A percentile compares a stretch with the other conserved stretches of the same genome.
Evolutionary conservation across 2,888 invertebrate species (phyloP).

Genomic region (Phengaris alcon): DNA sequence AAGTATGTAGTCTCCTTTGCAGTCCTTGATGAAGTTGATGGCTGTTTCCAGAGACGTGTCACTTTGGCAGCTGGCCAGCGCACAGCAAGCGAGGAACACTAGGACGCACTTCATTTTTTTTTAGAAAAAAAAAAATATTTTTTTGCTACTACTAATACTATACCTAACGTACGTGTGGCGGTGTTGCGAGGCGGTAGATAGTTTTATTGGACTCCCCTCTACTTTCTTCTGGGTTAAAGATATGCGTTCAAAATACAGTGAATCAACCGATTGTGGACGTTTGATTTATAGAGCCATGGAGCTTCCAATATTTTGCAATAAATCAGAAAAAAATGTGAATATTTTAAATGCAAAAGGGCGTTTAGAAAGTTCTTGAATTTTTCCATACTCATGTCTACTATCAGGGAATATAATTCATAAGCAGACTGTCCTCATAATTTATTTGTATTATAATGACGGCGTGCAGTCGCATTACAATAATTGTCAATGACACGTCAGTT

Average conservation of each 20-base stretch:
- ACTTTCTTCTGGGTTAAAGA: slow-evolving; percentile 64
- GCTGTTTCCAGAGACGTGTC: slow-evolving; percentile 81
- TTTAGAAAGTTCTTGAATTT: too few relatives aligned
- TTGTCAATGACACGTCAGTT: too few relatives aligned
- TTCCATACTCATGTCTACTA: too few relatives aligned
- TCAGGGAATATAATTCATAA: too few relatives aligned
- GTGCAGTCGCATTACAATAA: too few relatives aligned
- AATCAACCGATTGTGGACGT: slow-evolving; percentile 35
- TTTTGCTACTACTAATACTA: slow-evolving; percentile 56
- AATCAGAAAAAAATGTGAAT: too few relatives aligned
- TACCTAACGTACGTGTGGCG: slow-evolving; percentile 73
- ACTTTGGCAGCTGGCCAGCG: slow-evolving; percentile 64
- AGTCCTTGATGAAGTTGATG: slow-evolving; percentile 84
- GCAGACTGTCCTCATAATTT: too few relatives aligned
- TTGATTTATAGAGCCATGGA: not conserved
- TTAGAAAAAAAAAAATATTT: slow-evolving; percentile 41
- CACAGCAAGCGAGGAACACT: slow-evolving; percentile 60
- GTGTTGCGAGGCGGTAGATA: slow-evolving; percentile 56
- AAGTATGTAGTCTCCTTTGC: slow-evolving; percentile 82
- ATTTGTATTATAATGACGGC: too few relatives aligned
- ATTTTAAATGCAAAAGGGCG: too few relatives aligned
- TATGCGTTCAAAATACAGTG: slow-evolving; percentile 35
- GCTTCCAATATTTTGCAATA: too few relatives aligned
- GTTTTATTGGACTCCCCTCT: slow-evolving; percentile 70
- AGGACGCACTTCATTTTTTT: slow-evolving; percentile 63